Evolutionary conservation across 2,888 invertebrate species (phyloP).

Genomic region (Strigamia maritima): DNA sequence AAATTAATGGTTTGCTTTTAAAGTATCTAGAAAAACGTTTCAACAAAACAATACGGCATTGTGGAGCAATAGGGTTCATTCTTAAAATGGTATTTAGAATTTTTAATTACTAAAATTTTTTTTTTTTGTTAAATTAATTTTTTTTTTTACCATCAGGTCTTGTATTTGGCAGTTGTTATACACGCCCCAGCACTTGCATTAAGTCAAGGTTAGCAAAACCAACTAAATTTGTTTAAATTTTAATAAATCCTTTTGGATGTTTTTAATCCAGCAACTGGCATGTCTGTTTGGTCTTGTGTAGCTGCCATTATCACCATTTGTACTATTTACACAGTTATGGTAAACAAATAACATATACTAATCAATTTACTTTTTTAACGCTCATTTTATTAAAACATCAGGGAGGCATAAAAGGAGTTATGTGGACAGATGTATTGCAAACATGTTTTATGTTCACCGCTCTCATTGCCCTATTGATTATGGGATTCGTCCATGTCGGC

Average conservation of each 20-base stretch:
- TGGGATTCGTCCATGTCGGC: slow-evolving; percentile 46
- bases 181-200: slow-evolving; percentile 18
- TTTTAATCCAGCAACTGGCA: background rate
- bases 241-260: no score
- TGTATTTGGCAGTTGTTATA: slow-evolving; percentile 19
- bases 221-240: no score
- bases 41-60: slow-evolving; percentile 15
- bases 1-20: background rate
- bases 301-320: background rate
- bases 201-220: slow-evolving; percentile 34
- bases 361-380: no score
- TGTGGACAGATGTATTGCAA: slow-evolving; percentile 53
- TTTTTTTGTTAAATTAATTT: background rate
- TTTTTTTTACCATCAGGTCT: background rate
- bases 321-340: background rate
- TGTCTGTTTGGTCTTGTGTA: background rate
- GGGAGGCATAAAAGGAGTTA: slow-evolving; percentile 53
- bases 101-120: background rate
- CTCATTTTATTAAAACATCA: no score
- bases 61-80: slow-evolving; percentile 8
- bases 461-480: slow-evolving; percentile 49
- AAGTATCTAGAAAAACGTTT: slow-evolving; percentile 40
- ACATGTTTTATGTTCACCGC: slow-evolving; percentile 50
- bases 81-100: slow-evolving; percentile 28
- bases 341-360: background rate